Percentiles rank a stretch among this genome's conserved stretches.
Conservation (phyloP, 2,113 vertebrate genomes). For the Nipponia nippon region DNA sequence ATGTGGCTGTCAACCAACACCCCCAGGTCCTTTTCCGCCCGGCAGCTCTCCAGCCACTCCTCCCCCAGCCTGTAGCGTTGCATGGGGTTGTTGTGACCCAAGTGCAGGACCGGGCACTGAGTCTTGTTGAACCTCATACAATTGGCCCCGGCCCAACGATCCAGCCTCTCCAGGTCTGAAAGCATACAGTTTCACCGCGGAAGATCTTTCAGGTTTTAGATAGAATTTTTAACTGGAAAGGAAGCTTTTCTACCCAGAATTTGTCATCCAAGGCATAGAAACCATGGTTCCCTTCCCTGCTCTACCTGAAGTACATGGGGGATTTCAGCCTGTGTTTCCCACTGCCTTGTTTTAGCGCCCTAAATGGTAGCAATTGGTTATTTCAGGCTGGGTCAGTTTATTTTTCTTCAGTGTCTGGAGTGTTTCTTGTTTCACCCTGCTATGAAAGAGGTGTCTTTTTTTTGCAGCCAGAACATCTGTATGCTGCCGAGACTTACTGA, state of each 20-base stretch:
- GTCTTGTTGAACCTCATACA: no score
- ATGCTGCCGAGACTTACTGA: neutral
- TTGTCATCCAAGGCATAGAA: neutral
- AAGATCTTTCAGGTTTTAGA: neutral
- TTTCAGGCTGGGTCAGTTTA: neutral
- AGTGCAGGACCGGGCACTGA: no score
- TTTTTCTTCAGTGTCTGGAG: neutral
- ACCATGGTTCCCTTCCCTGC: neutral
- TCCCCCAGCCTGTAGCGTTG: no score
- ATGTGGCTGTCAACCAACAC: no score
- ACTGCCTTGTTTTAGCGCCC: neutral
- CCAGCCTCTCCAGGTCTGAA: neutral
- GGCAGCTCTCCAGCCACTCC: no score
- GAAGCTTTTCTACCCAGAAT: neutral
- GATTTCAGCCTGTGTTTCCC: neutral
- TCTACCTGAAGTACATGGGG: accelerated
- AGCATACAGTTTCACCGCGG: neutral
- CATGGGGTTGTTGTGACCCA: no score
- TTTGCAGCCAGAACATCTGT: neutral
- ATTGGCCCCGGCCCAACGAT: no score
- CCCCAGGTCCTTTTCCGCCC: no score
- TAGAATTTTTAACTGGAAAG: neutral
- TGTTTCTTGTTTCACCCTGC: neutral
- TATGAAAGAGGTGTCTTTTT: neutral
- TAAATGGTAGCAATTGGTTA: neutral